phyloP scores from a whole-genome alignment of 1,140 invertebrate species.

The Brachystomella parvula region DNA sequence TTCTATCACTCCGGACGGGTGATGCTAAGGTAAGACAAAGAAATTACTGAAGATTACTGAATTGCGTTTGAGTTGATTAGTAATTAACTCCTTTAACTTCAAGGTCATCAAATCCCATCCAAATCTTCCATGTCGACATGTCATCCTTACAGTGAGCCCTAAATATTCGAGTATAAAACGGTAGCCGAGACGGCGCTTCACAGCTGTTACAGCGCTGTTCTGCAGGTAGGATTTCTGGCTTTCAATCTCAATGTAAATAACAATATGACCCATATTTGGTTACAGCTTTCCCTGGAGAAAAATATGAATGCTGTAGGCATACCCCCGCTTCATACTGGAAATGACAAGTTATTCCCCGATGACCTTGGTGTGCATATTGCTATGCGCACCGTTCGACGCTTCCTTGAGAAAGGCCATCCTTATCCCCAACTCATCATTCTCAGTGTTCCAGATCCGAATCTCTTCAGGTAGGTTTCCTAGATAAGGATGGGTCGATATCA shows the following conservation, averaged over 20 bases:
- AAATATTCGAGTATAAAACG: constrained; percentile 28
- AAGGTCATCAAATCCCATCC: constrained; percentile 20
- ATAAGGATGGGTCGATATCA: too few species aligned
- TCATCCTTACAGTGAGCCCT: constrained; percentile 33
- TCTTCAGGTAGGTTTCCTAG: constrained; percentile 31
- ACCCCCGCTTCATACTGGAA: constrained; percentile 26
- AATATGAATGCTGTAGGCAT: constrained; percentile 29
- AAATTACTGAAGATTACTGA: too few species aligned
- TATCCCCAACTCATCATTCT: constrained; percentile 33
- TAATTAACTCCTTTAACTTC: too few species aligned
- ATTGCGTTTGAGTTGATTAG: too few species aligned
- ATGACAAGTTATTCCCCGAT: constrained; percentile 27
- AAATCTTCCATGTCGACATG: constrained; percentile 35
- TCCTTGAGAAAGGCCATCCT: constrained; percentile 35
- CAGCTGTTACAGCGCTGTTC: constrained; percentile 35
- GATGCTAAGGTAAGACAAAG: constrained; percentile 30
- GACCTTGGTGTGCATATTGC: constrained; percentile 34
- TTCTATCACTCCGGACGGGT: constrained; percentile 34
- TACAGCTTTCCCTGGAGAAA: constrained; percentile 34
- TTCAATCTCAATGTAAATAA: not conserved
- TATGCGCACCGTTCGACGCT: constrained; percentile 34
- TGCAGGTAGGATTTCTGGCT: constrained; percentile 24
- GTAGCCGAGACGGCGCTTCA: constrained; percentile 31
- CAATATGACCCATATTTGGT: constrained; percentile 5
- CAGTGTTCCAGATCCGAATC: constrained; percentile 24